A percentile compares a stretch with the other conserved stretches of the same genome.
Conservation (phyloP, 2,797 vertebrate genomes). For the Catostomus latipinnis region DNA sequence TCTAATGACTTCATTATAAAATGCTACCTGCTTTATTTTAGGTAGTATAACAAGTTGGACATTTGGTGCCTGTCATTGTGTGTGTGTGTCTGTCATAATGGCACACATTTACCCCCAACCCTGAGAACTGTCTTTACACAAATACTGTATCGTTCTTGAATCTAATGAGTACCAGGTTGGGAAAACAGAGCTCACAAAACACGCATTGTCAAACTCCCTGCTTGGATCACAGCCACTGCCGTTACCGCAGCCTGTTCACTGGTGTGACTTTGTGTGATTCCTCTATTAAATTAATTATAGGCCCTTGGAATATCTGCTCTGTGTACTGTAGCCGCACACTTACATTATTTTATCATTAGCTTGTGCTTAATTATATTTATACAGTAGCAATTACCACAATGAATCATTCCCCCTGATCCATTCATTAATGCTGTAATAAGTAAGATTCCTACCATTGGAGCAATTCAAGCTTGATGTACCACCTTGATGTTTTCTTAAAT, state of each 20-base stretch:
- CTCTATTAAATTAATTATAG: slow-evolving; percentile 30
- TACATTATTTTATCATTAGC: slow-evolving; percentile 38
- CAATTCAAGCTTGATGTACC: too few relatives aligned
- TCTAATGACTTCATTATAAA: background rate
- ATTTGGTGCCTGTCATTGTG: background rate
- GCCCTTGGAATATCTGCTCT: slow-evolving; percentile 3
- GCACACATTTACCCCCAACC: background rate
- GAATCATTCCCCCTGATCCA: too few relatives aligned
- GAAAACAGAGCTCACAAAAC: slow-evolving; percentile 9
- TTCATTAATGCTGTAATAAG: too few relatives aligned
- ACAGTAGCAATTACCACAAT: too few relatives aligned
- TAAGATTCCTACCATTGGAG: too few relatives aligned
- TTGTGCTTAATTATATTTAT: slow-evolving; percentile 19
- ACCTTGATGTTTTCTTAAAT: too few relatives aligned
- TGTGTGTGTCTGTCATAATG: background rate
- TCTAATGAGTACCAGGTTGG: slow-evolving; percentile 32
- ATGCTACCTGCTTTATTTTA: background rate
- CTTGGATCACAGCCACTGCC: background rate
- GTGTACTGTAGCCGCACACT: slow-evolving; percentile 12
- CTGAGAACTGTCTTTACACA: background rate
- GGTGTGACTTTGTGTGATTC: slow-evolving; percentile 33
- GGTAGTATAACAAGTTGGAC: background rate
- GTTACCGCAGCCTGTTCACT: slow-evolving; percentile 21
- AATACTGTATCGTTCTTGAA: slow-evolving; percentile 8
- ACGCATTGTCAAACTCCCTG: too few relatives aligned